Evolutionary conservation across 92 coral and sea anemone genomes (phyloP).

Genomic region (Metridium senile): DNA sequence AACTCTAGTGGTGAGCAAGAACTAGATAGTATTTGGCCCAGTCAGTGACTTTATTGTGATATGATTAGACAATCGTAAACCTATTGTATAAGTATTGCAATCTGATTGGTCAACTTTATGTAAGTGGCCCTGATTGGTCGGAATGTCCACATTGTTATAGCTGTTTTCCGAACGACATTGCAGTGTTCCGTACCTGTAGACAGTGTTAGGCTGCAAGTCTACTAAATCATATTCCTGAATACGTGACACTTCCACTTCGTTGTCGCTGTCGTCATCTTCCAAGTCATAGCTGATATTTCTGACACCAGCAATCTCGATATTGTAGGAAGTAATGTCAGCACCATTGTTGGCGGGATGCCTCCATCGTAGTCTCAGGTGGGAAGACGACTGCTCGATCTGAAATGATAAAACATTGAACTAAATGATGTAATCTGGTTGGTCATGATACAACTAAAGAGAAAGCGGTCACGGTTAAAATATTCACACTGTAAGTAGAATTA

Average conservation of each 20-base stretch:
- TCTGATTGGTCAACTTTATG: too few relatives aligned
- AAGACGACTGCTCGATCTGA: conserved; percentile 81
- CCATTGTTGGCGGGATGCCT: conserved; percentile 85
- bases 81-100: too few relatives aligned
- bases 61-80: too few relatives aligned
- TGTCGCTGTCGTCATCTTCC: conserved; percentile 41
- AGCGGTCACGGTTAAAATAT: too few relatives aligned
- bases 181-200: conserved; percentile 60
- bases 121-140: too few relatives aligned
- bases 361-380: conserved; percentile 87
- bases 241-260: conserved; percentile 36
- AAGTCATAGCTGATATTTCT: conserved; percentile 80
- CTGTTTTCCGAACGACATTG: not conserved
- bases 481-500: too few relatives aligned
- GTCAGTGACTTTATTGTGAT: too few relatives aligned
- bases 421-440: not conserved
- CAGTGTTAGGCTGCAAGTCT: conserved; percentile 77
- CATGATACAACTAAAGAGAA: not conserved
- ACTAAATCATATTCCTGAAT: conserved; percentile 73
- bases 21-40: too few relatives aligned
- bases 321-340: conserved; percentile 85
- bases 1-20: too few relatives aligned
- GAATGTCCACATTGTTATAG: not conserved
- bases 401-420: not conserved
- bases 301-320: conserved; percentile 80